Percentiles rank a stretch among this genome's conserved stretches.
Conservation (phyloP, 2,113 vertebrate species). For the Eudyptes chrysolophus region DNA sequence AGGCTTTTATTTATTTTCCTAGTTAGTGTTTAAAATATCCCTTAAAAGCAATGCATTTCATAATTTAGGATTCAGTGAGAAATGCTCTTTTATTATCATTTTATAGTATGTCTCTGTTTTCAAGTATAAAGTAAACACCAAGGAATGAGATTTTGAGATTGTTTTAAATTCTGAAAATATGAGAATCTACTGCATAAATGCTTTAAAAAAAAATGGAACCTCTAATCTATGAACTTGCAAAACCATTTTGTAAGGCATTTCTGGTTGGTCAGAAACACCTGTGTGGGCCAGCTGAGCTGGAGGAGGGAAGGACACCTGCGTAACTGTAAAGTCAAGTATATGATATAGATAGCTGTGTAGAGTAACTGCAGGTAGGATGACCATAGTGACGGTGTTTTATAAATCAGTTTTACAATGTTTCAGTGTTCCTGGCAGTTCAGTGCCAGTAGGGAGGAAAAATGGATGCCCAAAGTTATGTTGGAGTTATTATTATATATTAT, state of each 20-base stretch:
- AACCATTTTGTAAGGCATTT: background rate
- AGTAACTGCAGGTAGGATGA: background rate
- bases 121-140: background rate
- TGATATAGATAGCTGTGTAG: rapidly evolving
- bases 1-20: background rate
- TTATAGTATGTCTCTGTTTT: background rate
- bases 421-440: background rate
- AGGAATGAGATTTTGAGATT: background rate
- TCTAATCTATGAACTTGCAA: background rate
- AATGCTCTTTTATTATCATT: background rate
- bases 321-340: background rate
- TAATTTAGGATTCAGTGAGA: background rate
- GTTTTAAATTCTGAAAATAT: background rate
- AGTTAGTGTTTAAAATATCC: background rate
- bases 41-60: background rate
- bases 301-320: background rate
- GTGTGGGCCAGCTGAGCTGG: background rate
- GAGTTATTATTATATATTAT: background rate
- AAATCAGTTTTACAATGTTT: background rate
- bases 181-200: background rate
- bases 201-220: background rate
- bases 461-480: background rate
- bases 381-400: background rate
- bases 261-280: background rate
- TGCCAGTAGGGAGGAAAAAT: background rate